Percentiles rank a stretch among this genome's conserved stretches.
These are phyloP conservation scores for Drosophila punjabiensis DNA, from an alignment of 1,140 invertebrate species.

Conservation along the genomic window DNA sequence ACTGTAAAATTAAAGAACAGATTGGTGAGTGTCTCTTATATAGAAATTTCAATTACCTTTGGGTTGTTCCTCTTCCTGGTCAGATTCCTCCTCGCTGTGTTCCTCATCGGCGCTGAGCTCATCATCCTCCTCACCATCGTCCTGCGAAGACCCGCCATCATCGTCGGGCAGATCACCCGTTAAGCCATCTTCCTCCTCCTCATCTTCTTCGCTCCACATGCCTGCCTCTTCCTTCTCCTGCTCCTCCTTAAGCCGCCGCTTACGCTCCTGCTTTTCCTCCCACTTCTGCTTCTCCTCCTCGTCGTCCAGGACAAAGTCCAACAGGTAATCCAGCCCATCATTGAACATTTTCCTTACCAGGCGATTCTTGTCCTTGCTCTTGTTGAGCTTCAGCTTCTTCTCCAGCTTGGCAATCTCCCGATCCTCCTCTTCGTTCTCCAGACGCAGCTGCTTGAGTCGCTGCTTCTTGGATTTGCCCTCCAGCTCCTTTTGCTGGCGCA, in stretches of 20 bases:
- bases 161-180: not conserved
- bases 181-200: constrained; percentile 71
- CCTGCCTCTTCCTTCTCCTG: constrained; percentile 64
- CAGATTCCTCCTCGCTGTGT: constrained; percentile 36
- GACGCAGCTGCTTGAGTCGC: constrained; percentile 88
- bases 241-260: constrained; percentile 64
- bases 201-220: constrained; percentile 79
- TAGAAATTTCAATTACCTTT: constrained; percentile 7
- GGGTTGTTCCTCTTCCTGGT: constrained; percentile 14
- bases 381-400: constrained; percentile 93
- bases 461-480: constrained; percentile 87
- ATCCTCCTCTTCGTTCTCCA: constrained; percentile 93
- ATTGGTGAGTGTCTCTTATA: not conserved
- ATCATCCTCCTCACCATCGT: constrained; percentile 36
- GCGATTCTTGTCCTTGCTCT: constrained; percentile 89
- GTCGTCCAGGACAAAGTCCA: constrained; percentile 92
- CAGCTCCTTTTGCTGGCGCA: constrained; percentile 86
- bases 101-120: constrained; percentile 53
- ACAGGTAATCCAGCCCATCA: constrained; percentile 96
- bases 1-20: constrained; percentile 42
- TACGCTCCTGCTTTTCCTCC: constrained; percentile 68
- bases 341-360: constrained; percentile 91
- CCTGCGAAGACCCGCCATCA: constrained; percentile 56
- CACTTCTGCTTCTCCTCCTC: constrained; percentile 87
- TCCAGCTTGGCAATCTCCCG: constrained; percentile 92